These are phyloP conservation scores for Xenopus borealis DNA, from an alignment of 2,113 vertebrate species.

Conservation along the genomic window DNA sequence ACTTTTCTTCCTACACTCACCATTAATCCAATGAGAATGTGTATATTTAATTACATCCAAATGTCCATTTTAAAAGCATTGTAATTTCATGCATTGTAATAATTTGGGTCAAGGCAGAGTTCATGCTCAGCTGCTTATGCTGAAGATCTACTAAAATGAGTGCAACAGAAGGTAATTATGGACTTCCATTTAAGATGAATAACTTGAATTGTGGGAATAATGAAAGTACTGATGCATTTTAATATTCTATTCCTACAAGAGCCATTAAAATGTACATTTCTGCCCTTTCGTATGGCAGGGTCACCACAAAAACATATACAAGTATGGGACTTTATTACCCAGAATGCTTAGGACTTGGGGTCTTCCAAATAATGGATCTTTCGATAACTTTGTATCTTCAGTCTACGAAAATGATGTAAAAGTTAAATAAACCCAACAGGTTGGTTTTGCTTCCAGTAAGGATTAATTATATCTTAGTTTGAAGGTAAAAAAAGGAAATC, in stretches of 20 bases:
- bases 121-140: constrained; percentile 39
- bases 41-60: constrained; percentile 45
- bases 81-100: constrained; percentile 46
- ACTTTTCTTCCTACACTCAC: constrained; percentile 8
- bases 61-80: constrained; percentile 41
- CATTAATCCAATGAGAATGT: constrained; percentile 39
- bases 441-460: too few relatives aligned
- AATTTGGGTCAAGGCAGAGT: constrained; percentile 36
- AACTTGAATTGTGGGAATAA: constrained; percentile 31
- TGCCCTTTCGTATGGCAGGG: too few relatives aligned
- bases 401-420: too few relatives aligned
- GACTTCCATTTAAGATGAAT: constrained; percentile 35
- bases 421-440: too few relatives aligned
- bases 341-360: too few relatives aligned
- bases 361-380: too few relatives aligned
- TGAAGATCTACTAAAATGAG: constrained; percentile 28
- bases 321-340: too few relatives aligned
- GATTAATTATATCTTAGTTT: too few relatives aligned
- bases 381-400: too few relatives aligned
- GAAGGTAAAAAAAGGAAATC: too few relatives aligned
- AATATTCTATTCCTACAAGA: background rate
- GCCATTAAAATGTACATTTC: background rate
- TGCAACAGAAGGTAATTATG: constrained; percentile 36
- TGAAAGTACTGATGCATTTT: constrained; percentile 32
- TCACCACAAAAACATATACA: too few relatives aligned